Evolutionary conservation across 1,140 invertebrate species (phyloP).

Genomic region (Macrobrachium nipponense): DNA sequence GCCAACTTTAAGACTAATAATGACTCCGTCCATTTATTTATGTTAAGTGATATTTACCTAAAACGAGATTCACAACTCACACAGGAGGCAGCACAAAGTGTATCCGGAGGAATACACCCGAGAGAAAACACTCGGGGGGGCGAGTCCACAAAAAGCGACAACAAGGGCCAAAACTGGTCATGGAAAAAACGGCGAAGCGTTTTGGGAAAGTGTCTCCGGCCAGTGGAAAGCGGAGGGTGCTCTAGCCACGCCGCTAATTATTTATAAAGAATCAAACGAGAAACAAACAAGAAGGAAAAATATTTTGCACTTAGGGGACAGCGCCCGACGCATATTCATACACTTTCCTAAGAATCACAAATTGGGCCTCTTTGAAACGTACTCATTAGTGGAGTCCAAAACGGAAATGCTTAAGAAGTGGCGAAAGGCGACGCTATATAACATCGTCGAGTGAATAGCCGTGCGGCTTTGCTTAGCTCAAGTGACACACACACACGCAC

Average conservation of each 20-base stretch:
- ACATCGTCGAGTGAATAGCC: constrained; percentile 5
- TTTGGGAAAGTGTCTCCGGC: neutral
- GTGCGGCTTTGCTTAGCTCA: neutral
- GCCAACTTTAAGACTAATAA: too few species aligned
- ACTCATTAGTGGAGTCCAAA: constrained; percentile 41
- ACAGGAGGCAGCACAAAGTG: too few species aligned
- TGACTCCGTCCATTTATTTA: neutral
- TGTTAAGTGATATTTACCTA: too few species aligned
- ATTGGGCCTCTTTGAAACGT: constrained; percentile 40
- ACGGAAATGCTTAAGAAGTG: constrained; percentile 14
- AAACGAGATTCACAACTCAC: too few species aligned
- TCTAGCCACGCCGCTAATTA: constrained; percentile 46
- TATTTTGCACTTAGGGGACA: constrained; percentile 55
- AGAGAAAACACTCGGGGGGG: too few species aligned
- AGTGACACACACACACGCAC: neutral
- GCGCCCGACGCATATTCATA: constrained; percentile 49
- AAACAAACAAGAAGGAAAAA: constrained; percentile 56
- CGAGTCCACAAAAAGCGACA: too few species aligned
- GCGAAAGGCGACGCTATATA: constrained; percentile 3
- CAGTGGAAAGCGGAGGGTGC: neutral
- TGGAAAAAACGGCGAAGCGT: neutral
- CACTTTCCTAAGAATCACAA: constrained; percentile 52
- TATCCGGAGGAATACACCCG: too few species aligned
- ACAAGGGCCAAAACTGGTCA: too few species aligned
- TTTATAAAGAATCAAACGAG: constrained; percentile 57